Base-by-base conservation (phyloP, 1,140 invertebrate species). In the Pteromalus puparum region DNA sequence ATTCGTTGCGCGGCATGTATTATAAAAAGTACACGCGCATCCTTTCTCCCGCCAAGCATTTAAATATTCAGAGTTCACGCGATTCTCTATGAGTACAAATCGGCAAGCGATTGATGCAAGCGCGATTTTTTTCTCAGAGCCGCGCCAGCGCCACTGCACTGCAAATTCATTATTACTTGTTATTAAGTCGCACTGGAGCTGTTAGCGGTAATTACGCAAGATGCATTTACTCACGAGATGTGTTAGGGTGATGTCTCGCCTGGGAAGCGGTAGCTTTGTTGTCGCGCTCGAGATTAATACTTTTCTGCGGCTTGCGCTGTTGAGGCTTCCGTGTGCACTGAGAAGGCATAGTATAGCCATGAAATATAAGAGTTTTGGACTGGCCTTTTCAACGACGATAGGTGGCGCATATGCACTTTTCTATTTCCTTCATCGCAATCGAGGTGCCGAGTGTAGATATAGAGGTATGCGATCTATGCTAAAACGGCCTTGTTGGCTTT, bases 231-330 rank as follows among this genome's bases (percentile, higher is more conserved):
- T 2, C 28, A 21, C 48, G 75, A 65, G 53, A 78, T 34, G 48
- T 26, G 10, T n/a, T 67, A 28, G 13, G 48, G 1, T 2, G 65
- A 13, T 30, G 28, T 42, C 3, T 42, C 67, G 48, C 13, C 2
- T 53, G 79, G 79, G 79, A 80, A 81, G 42, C 79, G 18, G 42
- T 24, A 15, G 46, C 72, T 82, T 72, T 81, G 65, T 72, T 72
- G 3, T 0, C 38, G 24, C n/a, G n/a, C n/a, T n/a, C n/a, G n/a
- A 26, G 67, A 81, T 81, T 79, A 70, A 48, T 38, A 46, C 72
- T 72, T 21, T 72, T 79, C 3, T 46, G 21, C 15, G 0, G 34
- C 26, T 24, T 70, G 67, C 28, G n/a, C 15, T 70, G 0, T 67
- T n/a, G 34, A 34, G 38, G 79, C 26, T 15, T 48, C 24, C 48